These are phyloP conservation scores for Papilio glaucus DNA, from an alignment of 1,140 invertebrate species.

Conservation along the genomic window DNA sequence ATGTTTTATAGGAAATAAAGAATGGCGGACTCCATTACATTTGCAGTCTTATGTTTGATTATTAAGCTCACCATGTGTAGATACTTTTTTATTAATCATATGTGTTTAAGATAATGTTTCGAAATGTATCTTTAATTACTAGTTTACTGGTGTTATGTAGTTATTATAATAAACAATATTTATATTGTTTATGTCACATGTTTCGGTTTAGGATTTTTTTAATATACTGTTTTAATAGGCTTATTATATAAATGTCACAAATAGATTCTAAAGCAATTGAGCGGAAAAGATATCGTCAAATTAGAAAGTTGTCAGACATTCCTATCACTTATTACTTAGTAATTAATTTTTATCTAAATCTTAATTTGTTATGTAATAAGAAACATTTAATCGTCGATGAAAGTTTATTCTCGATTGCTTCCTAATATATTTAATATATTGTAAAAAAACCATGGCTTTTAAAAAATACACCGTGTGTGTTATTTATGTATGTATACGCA, in stretches of 20 bases:
- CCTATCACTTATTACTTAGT: not conserved
- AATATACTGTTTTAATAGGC: slow-evolving; percentile 8
- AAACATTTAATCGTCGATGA: not conserved
- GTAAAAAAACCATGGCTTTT: too few species aligned
- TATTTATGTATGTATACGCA: too few species aligned
- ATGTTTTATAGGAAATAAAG: too few species aligned
- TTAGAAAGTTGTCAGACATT: slow-evolving; percentile 17
- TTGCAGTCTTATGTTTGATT: too few species aligned
- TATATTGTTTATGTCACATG: not conserved
- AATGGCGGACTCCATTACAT: too few species aligned
- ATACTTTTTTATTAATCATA: too few species aligned
- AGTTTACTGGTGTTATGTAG: not conserved
- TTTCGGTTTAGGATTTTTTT: slow-evolving; percentile 1
- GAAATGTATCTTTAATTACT: too few species aligned
- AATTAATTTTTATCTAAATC: not conserved
- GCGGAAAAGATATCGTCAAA: not conserved
- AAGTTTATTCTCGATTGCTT: not conserved
- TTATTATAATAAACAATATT: not conserved
- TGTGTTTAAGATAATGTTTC: too few species aligned
- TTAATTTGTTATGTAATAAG: slow-evolving; percentile 1
- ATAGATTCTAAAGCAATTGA: not conserved
- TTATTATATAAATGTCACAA: slow-evolving; percentile 17
- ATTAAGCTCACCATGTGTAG: too few species aligned
- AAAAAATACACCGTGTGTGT: too few species aligned
- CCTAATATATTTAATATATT: not conserved